These are phyloP conservation scores for Triplophysa dalaica DNA, from an alignment of 2,113 vertebrate genomes.

Conservation along the genomic window DNA sequence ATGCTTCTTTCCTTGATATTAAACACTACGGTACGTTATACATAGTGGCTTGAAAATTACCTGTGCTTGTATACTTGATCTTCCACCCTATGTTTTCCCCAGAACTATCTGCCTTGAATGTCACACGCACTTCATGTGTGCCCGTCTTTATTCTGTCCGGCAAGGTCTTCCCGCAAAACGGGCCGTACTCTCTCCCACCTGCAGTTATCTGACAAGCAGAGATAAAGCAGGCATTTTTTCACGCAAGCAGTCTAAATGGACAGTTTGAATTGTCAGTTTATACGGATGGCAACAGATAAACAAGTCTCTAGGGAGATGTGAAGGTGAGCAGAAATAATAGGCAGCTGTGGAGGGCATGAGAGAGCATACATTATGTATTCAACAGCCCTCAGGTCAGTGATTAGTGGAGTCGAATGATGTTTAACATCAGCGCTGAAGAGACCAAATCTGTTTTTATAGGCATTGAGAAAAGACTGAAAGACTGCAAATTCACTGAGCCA, in stretches of 20 bases:
- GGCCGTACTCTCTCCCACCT: constrained; percentile 67
- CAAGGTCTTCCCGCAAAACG: constrained; percentile 73
- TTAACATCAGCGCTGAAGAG: constrained; percentile 25
- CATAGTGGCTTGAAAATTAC: constrained; percentile 44
- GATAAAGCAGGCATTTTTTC: constrained; percentile 33
- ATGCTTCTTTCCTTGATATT: neutral
- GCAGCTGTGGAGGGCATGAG: constrained; percentile 65
- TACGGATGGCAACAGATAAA: constrained; percentile 50
- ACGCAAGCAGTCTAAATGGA: neutral
- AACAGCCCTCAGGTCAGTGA: constrained; percentile 49
- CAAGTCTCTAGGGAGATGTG: constrained; percentile 51
- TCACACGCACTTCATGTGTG: constrained; percentile 68
- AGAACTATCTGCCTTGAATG: constrained; percentile 70
- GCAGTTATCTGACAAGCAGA: constrained; percentile 72
- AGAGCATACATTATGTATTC: constrained; percentile 72
- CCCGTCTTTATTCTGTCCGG: constrained; percentile 75
- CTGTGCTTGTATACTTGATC: constrained; percentile 73
- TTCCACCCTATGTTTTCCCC: constrained; percentile 81
- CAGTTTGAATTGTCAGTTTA: constrained; percentile 48
- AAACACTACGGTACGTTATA: neutral
- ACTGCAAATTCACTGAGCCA: neutral
- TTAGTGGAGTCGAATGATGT: constrained; percentile 39
- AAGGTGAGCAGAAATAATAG: constrained; percentile 48
- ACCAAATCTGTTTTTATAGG: neutral
- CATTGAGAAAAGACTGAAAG: constrained; percentile 2